Evolutionary conservation across 2,113 vertebrate species (phyloP), one percentile per base, ranked within the genome.

Genomic region (Pachypanchax playfairii): DNA sequence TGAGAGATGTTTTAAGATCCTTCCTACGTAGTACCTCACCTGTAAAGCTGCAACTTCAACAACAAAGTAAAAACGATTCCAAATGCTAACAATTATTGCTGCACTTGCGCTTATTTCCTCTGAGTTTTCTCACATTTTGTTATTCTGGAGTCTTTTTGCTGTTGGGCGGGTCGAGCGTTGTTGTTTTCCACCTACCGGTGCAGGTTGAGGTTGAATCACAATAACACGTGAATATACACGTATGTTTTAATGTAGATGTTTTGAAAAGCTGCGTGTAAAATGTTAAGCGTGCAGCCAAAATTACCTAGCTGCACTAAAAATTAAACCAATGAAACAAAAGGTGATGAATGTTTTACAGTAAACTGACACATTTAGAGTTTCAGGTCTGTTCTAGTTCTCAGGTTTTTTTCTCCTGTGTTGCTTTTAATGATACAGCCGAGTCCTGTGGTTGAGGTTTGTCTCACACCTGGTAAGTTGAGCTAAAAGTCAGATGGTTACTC

Each of bases 261-360:
- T 12, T 6, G 28, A n/a, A 31, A 20, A 5, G 33, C 52, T 39
- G 22, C 35, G 4, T 17, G 4, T 55, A n/a, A 10, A 33, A 35
- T 35, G 11, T 22, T 24, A 26, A 6, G 29, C 11, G 38, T 4
- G 28, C 18, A 43, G n/a, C 17, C 14, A 38, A 13, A 18, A 29
- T 4, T 28, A 39, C 38, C 52, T 41, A 64, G 43, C 42, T 24
- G 33, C 56, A 24, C 18, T 65, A 14, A 22, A 5, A 21, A 12
- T 41, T 55, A 25, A 29, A 49, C 26, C 11, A 44, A 50, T 20
- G 61, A 50, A 76, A 66, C n/a, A n/a, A n/a, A n/a, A n/a, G n/a
- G 25, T 72, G 46, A 10, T 75, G 22, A 49, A 11, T 1, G 28
- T 33, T 59, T 73, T 65, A 75, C 77, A 51, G 53, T 61, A 71